Evolutionary conservation across 2,113 vertebrate genomes (phyloP).

Genomic region (Zootoca vivipara): DNA sequence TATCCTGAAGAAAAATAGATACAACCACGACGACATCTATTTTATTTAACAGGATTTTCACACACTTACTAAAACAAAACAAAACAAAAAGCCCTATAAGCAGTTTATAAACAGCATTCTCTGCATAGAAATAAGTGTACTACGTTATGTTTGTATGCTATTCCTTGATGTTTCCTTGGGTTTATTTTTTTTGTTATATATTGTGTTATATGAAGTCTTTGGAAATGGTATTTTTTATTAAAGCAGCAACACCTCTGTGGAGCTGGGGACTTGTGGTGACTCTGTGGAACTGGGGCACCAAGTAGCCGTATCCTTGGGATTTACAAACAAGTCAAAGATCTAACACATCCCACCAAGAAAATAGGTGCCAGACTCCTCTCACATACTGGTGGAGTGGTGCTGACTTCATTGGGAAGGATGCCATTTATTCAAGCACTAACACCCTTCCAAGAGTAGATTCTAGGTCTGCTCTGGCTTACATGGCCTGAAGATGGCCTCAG

Average conservation of each 20-base stretch:
- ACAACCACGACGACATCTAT: not conserved
- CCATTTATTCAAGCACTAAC: not conserved
- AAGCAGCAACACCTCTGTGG: not conserved
- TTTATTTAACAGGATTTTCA: too few species aligned
- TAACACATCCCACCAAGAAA: constrained; percentile 18
- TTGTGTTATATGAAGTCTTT: not conserved
- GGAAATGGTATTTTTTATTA: not conserved
- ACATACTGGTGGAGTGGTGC: not conserved
- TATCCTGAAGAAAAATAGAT: too few species aligned
- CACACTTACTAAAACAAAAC: too few species aligned
- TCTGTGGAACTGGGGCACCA: constrained; percentile 4
- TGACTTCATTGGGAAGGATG: not conserved
- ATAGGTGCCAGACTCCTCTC: constrained; percentile 23
- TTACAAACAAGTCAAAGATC: not conserved
- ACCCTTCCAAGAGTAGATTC: not conserved
- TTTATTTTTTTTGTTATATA: not conserved
- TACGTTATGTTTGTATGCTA: not conserved
- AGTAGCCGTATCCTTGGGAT: not conserved
- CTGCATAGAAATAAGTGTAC: not conserved
- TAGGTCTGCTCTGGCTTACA: not conserved
- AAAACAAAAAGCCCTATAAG: too few species aligned
- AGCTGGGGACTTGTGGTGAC: not conserved
- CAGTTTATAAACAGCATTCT: not conserved
- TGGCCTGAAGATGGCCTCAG: not conserved
- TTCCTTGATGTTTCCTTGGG: not conserved